phyloP scores from a whole-genome alignment of 2,888 invertebrate species.

The Gibbula magus region DNA sequence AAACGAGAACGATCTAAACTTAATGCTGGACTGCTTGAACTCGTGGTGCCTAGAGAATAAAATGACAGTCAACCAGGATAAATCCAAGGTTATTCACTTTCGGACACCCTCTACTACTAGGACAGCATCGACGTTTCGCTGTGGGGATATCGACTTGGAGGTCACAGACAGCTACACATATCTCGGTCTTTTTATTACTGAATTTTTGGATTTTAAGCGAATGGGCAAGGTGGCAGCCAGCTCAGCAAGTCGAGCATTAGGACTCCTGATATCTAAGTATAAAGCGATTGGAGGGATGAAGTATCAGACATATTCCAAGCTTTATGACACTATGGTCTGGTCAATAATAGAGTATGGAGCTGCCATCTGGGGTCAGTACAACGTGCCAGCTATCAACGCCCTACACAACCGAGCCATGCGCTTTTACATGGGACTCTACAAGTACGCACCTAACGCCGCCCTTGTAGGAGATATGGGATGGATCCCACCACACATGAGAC shows the following conservation, averaged over 20 bases:
- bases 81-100: slow-evolving; percentile 45
- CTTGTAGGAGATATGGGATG: slow-evolving; percentile 6
- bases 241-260: slow-evolving; percentile 12
- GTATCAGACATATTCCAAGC: slow-evolving; percentile 12
- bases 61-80: slow-evolving; percentile 35
- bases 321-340: slow-evolving; percentile 22
- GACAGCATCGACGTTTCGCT: slow-evolving; percentile 26
- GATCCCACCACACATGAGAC: too few relatives aligned
- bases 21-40: slow-evolving; percentile 30
- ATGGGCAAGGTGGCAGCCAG: slow-evolving; percentile 22
- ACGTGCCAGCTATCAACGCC: neutral
- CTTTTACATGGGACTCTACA: neutral
- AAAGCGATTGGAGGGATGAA: slow-evolving; percentile 27
- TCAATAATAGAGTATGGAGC: slow-evolving; percentile 18
- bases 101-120: slow-evolving; percentile 8
- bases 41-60: slow-evolving; percentile 36
- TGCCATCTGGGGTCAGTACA: slow-evolving; percentile 18
- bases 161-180: slow-evolving; percentile 33
- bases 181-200: slow-evolving; percentile 23
- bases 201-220: slow-evolving; percentile 27
- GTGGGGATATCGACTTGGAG: slow-evolving; percentile 27
- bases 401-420: slow-evolving; percentile 14
- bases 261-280: slow-evolving; percentile 20
- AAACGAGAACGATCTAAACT: slow-evolving; percentile 35
- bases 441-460: neutral